Base-by-base conservation (phyloP, 2,113 vertebrate species). In the Triplophysa tibetana region DNA sequence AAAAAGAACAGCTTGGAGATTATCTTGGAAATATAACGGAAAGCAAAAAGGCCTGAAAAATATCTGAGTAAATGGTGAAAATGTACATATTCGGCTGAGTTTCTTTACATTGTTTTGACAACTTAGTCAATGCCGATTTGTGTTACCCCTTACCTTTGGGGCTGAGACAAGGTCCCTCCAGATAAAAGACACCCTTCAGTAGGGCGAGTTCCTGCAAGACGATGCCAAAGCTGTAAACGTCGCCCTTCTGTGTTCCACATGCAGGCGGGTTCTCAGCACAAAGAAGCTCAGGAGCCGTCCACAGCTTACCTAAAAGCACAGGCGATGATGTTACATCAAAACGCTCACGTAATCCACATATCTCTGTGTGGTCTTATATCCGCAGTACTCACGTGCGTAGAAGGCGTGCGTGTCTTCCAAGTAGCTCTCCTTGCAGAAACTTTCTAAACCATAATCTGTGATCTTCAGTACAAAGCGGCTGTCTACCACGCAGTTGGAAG, bases 391-490 rank as follows among this genome's bases (percentile, higher is more conserved):
- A 97, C 96, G 93, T 83, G 96, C 94, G 1, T 95, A 98, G 85
- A 91, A 92, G 0, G 85, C 89, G 7, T 97, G 93, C 1, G 89
- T 83, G 78, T 96, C 94, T 0, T 96, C 94, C 0, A 75, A 58
- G 4, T 72, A 87, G 3, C 88, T 86, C 0, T 83, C 66, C 8
- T 73, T 52, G 10, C 93, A 89, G 79, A 98, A 94, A 79, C 92
- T 96, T 88, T 93, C 91, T 70, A 98, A 86, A 0, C 96, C 96
- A 0, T 97, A 97, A 89, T 98, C 96, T 0, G 95, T 97, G 90
- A 98, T 95, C 92, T 98, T 98, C 60, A 98, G 91, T n/a, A 98
- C 96, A 0, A 98, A 98, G 78, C 96, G 95, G 7, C 96, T 93
- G 62, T 98, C 96, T 61, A 98, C 96, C 85, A 98, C 94, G 0